Base-by-base conservation (phyloP, 2,113 vertebrate genomes). In the Gymnocephalus cernua region DNA sequence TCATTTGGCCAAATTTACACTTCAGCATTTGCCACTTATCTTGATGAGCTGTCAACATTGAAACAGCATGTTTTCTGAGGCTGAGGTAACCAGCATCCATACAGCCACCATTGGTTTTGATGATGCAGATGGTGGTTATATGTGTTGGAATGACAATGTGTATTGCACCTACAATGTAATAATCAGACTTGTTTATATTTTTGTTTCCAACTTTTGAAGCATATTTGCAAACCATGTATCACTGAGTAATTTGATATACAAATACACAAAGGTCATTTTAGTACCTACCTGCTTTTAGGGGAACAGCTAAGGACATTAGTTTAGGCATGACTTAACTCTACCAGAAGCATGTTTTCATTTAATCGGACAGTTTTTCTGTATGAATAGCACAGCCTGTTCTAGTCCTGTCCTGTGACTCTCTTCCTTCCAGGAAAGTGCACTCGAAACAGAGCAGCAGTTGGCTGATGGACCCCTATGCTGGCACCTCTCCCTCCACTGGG, bases 401-500 rank as follows among this genome's bases (percentile, higher is more conserved):
- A 14, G 27, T 74, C 48, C 48, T 6, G 53, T 41, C 59, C 74
- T 61, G 13, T 44, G 27, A 71, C 12, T 86, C 41, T 50, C 25
- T 85, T 81, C 62, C 62, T 84, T 84, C 54, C 64, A 88, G 79
- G 61, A 80, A 82, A 82, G 86, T 74, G 73, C 66, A 84, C 73
- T 84, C 70, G 66, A 74, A 81, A 69, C 35, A 79, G 64, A 77
- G 77, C 64, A 68, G 87, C 87, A 89, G 73, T 88, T 86, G 80
- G 80, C 77, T 77, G 83, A 83, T 73, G 64, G 80, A 82, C 53
- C 85, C 77, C 76, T 71, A 69, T 3, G 15, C 77, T 85, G 86
- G 80, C 88, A 88, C 79, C 64, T 81, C 56, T 79, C 71, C 56
- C 77, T 87, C 87, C 86, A 73, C 69, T 71, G 85, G 77, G 85